A percentile compares a stretch with the other conserved stretches of the same genome.
phyloP scores from a whole-genome alignment of 2,113 vertebrate species.

The Tautogolabrus adspersus region DNA sequence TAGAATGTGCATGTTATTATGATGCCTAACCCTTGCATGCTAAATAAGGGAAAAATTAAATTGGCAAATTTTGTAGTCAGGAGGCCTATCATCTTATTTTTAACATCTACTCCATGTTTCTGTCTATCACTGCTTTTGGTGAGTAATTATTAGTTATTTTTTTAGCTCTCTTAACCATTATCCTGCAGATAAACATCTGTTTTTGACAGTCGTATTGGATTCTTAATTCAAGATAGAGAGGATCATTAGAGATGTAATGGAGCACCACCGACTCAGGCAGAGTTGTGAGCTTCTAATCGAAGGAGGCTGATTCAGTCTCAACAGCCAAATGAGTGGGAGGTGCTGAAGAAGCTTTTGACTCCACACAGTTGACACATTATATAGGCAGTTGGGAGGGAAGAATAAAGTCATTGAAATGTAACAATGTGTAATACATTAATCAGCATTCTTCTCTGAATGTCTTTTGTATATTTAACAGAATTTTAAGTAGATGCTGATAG shows the following conservation, averaged over 20 bases:
- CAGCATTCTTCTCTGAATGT: not conserved
- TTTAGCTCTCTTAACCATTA: not conserved
- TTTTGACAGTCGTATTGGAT: constrained; percentile 52
- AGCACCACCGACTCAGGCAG: constrained; percentile 36
- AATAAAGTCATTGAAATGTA: not conserved
- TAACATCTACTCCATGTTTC: not conserved
- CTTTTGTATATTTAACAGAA: constrained; percentile 12
- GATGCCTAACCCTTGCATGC: not conserved
- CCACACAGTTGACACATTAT: constrained; percentile 1
- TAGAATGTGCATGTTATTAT: not conserved
- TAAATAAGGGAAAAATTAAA: not conserved
- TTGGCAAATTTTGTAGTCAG: not conserved
- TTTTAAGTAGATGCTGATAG: constrained; percentile 14
- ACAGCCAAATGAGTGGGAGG: constrained; percentile 42
- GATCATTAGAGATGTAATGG: constrained; percentile 61
- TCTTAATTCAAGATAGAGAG: constrained; percentile 49
- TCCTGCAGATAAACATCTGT: constrained; percentile 53
- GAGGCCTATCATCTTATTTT: not conserved
- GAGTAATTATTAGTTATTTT: constrained; percentile 1
- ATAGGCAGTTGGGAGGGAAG: not conserved
- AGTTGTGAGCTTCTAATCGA: constrained; percentile 26
- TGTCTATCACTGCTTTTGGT: not conserved
- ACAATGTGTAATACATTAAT: not conserved
- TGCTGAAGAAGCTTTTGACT: constrained; percentile 37
- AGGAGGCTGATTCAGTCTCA: constrained; percentile 43